These are phyloP conservation scores for Orchesella flavescens DNA, from an alignment of 2,888 invertebrate genomes.

Conservation along the genomic window DNA sequence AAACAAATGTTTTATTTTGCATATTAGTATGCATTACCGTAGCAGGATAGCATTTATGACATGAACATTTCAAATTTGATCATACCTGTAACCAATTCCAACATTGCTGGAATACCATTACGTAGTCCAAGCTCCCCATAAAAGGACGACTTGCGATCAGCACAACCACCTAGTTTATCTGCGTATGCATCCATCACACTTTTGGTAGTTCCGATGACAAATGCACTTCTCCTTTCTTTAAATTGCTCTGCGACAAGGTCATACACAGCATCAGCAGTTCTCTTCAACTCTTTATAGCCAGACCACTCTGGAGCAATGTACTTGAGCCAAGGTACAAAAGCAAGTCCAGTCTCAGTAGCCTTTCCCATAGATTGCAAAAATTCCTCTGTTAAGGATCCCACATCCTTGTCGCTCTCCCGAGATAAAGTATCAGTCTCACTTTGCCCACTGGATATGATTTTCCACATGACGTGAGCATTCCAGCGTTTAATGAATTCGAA, in stretches of 20 bases:
- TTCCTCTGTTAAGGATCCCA: not conserved
- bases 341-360: conserved; percentile 14
- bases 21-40: no score
- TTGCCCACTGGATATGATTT: not conserved
- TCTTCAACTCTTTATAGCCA: conserved; percentile 46
- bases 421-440: no score
- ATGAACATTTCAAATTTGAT: not conserved
- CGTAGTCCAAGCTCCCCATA: conserved; percentile 54
- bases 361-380: not conserved
- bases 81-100: not conserved
- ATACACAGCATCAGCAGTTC: not conserved
- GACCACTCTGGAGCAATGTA: conserved; percentile 51
- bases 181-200: conserved; percentile 63
- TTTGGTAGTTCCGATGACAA: conserved; percentile 17
- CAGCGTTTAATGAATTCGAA: no score
- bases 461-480: not conserved
- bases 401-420: not conserved
- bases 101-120: conserved; percentile 4
- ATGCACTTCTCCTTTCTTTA: conserved; percentile 17
- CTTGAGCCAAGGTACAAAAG: conserved; percentile 60
- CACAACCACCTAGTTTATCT: conserved; percentile 43
- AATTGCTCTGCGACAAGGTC: conserved; percentile 44
- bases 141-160: conserved; percentile 60
- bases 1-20: no score
- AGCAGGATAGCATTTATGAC: not conserved